Conservation (phyloP, 2,888 invertebrate species). For the Leptogaster cylindrica region DNA sequence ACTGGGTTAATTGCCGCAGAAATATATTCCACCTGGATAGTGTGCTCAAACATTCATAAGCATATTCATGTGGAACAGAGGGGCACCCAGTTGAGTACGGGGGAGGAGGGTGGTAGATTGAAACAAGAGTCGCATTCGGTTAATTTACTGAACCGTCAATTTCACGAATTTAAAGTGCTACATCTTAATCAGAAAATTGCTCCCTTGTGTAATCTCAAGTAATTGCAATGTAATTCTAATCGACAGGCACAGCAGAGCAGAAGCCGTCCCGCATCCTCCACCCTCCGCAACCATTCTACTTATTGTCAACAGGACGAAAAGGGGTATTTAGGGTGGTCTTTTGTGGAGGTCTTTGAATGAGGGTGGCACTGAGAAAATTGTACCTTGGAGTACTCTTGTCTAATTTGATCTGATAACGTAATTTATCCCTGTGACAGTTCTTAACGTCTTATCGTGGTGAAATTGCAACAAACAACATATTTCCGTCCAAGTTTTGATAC, state of each 20-base stretch:
- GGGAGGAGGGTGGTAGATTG: background rate
- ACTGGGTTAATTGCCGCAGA: slow-evolving; percentile 3
- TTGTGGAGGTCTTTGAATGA: background rate
- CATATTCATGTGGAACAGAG: slow-evolving; percentile 12
- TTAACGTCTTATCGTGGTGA: slow-evolving; percentile 49
- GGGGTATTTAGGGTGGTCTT: too few relatives aligned
- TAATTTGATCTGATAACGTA: slow-evolving; percentile 50
- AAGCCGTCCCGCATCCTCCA: background rate
- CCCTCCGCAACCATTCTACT: background rate
- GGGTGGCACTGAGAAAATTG: background rate
- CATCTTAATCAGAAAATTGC: slow-evolving; percentile 26
- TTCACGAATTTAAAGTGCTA: slow-evolving; percentile 31
- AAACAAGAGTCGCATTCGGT: slow-evolving; percentile 4
- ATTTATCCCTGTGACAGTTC: slow-evolving; percentile 49
- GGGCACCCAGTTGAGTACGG: background rate
- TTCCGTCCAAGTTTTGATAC: slow-evolving; percentile 35
- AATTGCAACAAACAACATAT: slow-evolving; percentile 38
- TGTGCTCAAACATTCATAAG: slow-evolving; percentile 20
- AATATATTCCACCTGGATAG: background rate
- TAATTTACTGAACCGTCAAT: slow-evolving; percentile 30
- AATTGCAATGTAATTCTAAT: slow-evolving; percentile 40
- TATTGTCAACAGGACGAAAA: slow-evolving; percentile 29
- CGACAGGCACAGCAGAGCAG: slow-evolving; percentile 29
- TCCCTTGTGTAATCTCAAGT: slow-evolving; percentile 36
- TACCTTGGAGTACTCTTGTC: slow-evolving; percentile 43